Evolutionary conservation across 2,888 invertebrate genomes (phyloP).

Genomic region (Resseliella maxima): DNA sequence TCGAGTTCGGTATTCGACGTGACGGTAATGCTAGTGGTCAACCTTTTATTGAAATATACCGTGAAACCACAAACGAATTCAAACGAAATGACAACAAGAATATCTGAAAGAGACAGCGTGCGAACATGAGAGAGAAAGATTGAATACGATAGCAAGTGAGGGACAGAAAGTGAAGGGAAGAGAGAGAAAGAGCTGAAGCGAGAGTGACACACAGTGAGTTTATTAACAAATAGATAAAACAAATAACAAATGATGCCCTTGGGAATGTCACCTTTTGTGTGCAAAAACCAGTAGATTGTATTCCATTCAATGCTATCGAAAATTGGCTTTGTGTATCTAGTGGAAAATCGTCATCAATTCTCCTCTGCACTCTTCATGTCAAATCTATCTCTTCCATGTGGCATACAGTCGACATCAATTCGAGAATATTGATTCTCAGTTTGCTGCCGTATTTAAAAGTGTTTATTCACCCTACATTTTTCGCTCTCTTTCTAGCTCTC

Average conservation of each 20-base stretch:
- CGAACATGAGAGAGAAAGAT: no score
- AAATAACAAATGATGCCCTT: slow-evolving; percentile 57
- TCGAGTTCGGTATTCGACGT: not conserved
- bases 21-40: slow-evolving; percentile 39
- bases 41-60: slow-evolving; percentile 54
- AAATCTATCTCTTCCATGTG: no score
- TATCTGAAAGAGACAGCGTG: no score
- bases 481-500: no score
- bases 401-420: slow-evolving; percentile 17
- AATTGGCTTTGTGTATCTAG: slow-evolving; percentile 48
- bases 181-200: no score
- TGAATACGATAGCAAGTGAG: no score
- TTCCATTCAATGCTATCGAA: not conserved
- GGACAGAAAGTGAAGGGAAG: no score
- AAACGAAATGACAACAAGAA: no score
- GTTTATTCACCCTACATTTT: no score
- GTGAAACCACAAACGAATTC: slow-evolving; percentile 43
- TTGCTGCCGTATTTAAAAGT: not conserved
- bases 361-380: not conserved
- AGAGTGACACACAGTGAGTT: slow-evolving; percentile 37
- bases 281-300: not conserved
- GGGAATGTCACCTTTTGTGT: slow-evolving; percentile 53
- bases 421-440: slow-evolving; percentile 7
- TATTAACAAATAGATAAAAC: slow-evolving; percentile 55
- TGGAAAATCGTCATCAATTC: slow-evolving; percentile 42